Evolutionary conservation across 2,888 invertebrate species (phyloP), one percentile per base, ranked within the genome.

Genomic region (Tineola bisselliella): DNA sequence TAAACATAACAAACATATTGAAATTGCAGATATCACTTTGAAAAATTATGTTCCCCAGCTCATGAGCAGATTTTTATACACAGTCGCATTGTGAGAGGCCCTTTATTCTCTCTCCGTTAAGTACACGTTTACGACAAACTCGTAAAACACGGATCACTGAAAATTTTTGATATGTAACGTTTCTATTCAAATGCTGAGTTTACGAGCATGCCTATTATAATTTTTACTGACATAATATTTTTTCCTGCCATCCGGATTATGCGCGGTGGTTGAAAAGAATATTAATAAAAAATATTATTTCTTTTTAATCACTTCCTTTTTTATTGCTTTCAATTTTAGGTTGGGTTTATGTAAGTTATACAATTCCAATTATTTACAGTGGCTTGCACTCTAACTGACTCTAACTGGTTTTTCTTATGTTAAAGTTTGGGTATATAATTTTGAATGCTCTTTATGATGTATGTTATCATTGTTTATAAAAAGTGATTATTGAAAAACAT

Each of bases 141-240:
- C 86, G 83, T 87, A 87, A 87, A 87, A 79, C 77, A 84, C 84
- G 86, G 86, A 84, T 87, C 84, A 84, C 77, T 84, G 87, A 84
- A 82, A 84, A 84, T 86, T 86, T 87, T 87, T 86, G 87, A 87
- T 86, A 86, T 84, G 87, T 86, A 79, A 86, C 84, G 80, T 79
- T 84, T 76, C 83, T 84, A 87, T 87, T 87, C 87, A 87, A 87
- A 87, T 84, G 79, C 68, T 67, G 72, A 70, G 70, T 84, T 87
- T 84, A 86, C 82, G 86, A 84, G 73, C 69, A 69, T 69, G 70
- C 72, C 80, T 79, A 81, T 86, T 84, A 86, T 81, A 79, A 83
- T 83, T 84, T 63, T 86, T 84, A 84, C 79, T 79, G 81, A 75
- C 76, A 72, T 81, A 80, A 77, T 84, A 84, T 83, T 82, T 84